Percentiles rank a stretch among this genome's conserved stretches.
phyloP scores from a whole-genome alignment of 2,113 vertebrate species.

The Hydrochoerus hydrochaeris region DNA sequence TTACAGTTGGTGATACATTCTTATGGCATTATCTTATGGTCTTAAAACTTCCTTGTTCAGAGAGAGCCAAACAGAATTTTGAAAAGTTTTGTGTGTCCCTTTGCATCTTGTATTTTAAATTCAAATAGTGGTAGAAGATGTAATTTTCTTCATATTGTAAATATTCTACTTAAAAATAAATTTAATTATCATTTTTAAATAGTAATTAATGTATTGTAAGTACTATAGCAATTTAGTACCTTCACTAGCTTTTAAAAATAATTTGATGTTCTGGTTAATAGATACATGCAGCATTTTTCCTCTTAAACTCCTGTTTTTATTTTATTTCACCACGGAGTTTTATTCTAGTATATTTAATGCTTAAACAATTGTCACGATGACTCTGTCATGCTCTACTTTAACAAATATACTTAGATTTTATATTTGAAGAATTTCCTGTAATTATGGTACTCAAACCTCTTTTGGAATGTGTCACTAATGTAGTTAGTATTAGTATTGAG shows the following conservation, averaged over 20 bases:
- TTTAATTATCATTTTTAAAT: background rate
- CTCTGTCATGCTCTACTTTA: background rate
- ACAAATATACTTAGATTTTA: conserved; percentile 34
- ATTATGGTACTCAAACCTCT: background rate
- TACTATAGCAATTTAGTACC: background rate
- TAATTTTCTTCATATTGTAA: background rate
- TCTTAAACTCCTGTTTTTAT: background rate
- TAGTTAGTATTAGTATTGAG: background rate
- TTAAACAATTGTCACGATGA: background rate
- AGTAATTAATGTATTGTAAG: background rate
- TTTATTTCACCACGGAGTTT: background rate
- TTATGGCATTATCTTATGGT: background rate
- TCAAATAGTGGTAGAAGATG: background rate
- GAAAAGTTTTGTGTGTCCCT: background rate
- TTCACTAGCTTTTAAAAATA: background rate
- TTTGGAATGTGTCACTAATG: background rate
- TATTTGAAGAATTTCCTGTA: background rate
- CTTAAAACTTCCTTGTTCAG: background rate
- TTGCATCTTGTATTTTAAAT: background rate
- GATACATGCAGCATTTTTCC: background rate
- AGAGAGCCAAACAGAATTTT: background rate
- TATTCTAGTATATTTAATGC: conserved; percentile 6
- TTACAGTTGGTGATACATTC: background rate
- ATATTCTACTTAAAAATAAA: conserved; percentile 41
- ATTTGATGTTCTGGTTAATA: background rate